Conservation (phyloP, 2,113 vertebrate genomes). For the Ondatra zibethicus region DNA sequence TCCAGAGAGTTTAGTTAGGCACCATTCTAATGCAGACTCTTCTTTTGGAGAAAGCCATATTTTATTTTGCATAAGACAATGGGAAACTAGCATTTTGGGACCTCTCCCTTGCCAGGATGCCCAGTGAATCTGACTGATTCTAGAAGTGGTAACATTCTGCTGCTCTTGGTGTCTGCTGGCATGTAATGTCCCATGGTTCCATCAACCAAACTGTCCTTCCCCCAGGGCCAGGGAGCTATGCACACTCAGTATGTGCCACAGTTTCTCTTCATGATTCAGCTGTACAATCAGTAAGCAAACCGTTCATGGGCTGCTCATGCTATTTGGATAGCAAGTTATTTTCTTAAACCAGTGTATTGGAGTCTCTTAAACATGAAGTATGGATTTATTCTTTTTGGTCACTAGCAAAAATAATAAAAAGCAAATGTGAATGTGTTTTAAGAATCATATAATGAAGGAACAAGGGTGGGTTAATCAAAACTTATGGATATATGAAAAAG, state of each 20-base stretch:
- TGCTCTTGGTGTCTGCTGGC: neutral
- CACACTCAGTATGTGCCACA: neutral
- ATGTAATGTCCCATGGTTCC: neutral
- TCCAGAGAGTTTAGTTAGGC: neutral
- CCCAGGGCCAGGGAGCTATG: neutral
- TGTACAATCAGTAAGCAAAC: neutral
- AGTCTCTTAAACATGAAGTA: constrained; percentile 4
- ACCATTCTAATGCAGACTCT: neutral
- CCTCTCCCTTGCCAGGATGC: neutral
- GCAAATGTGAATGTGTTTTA: neutral
- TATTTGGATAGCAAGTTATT: constrained; percentile 50
- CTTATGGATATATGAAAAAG: neutral
- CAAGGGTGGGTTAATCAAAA: neutral
- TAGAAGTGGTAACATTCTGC: neutral
- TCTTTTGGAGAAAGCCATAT: neutral
- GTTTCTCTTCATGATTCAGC: neutral
- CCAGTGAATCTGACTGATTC: neutral
- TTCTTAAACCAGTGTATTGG: constrained; percentile 17
- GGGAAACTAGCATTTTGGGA: neutral
- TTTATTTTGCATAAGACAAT: neutral
- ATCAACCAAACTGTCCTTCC: neutral
- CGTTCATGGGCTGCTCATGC: neutral
- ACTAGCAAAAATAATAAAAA: constrained; percentile 32
- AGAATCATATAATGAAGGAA: neutral
- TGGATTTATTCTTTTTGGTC: constrained; percentile 20